Evolutionary conservation across 2,888 invertebrate species (phyloP).

Genomic region (Drosophila paramelanica): DNA sequence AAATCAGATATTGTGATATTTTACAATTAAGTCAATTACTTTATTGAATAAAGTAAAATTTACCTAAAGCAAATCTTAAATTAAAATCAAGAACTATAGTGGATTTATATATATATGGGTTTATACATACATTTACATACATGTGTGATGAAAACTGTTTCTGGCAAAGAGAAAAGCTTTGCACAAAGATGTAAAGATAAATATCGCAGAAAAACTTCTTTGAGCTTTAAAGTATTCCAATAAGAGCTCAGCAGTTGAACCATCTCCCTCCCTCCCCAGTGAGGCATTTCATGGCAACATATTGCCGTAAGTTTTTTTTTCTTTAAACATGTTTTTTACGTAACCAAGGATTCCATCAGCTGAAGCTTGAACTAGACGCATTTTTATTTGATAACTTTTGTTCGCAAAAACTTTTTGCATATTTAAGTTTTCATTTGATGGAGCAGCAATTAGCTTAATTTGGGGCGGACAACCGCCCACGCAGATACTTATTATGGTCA

Average conservation of each 20-base stretch:
- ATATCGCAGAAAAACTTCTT: neutral
- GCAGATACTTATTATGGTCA: neutral
- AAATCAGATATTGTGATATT: too few species aligned
- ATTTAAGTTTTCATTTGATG: neutral
- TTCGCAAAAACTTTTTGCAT: neutral
- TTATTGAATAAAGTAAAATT: neutral
- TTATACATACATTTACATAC: neutral
- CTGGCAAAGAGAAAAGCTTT: conserved; percentile 3
- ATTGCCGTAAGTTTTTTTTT: neutral
- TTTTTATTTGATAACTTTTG: neutral
- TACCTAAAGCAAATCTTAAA: neutral
- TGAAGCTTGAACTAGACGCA: neutral
- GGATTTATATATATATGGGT: neutral
- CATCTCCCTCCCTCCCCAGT: neutral
- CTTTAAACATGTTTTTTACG: conserved; percentile 1
- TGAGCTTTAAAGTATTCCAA: conserved; percentile 9
- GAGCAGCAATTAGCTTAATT: conserved; percentile 14
- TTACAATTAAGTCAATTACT: too few species aligned
- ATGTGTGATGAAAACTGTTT: neutral
- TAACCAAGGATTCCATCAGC: neutral
- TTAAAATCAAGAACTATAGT: neutral
- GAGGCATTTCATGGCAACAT: neutral
- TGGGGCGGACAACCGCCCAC: neutral
- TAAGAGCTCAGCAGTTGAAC: conserved; percentile 1
- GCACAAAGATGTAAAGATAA: conserved; percentile 1